Base-by-base conservation (phyloP, 2,888 invertebrate species). In the Sisyra terminalis region DNA sequence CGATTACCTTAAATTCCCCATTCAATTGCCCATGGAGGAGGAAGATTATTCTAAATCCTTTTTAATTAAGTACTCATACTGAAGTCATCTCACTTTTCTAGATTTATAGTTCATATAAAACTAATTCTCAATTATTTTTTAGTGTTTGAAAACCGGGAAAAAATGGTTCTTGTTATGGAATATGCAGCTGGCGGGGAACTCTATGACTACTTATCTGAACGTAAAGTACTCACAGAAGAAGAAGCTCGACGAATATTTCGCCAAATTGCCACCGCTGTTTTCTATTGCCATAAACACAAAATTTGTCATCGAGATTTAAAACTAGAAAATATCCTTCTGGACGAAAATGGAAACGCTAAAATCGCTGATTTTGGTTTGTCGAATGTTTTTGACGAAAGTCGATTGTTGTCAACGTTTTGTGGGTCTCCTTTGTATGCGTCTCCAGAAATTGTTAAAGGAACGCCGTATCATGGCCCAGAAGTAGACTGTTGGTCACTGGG, bases 131-230 rank as follows among this genome's bases (percentile, higher is more conserved):
- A 36, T 24, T 47, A 46, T 49, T 49, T 70, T 73, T 49, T 68
- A 92, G 97, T 98, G 53, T 98, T 98, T 70, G 98, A 98, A 71
- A 98, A 97, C 69, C 82, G 89, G 57, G 97, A 98, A 66, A 94
- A 96, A 70, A 97, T 98, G 79, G 94, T 98, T 52, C 73, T 98
- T 50, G 96, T 98, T 29, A 96, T 98, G 96, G 97, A 98, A 66
- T 97, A 94, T 64, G 97, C 97, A 50, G 87, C 88, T 46, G 97
- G 97, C 45, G 97, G 98, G 46, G 98, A 98, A 67, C 70, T 98
- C 24, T 98, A 97, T 61, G 97, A 96, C 66, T 96, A 90, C 66
- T 74, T 96, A 52, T 89, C 88, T 58, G 86, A 89, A 59, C 72
- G 85, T 51, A 92, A 92, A 68, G 86, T 90, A 51, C 71, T 97